Base-by-base conservation (phyloP, 2,888 invertebrate species). In the Chloroclystis v-ata region DNA sequence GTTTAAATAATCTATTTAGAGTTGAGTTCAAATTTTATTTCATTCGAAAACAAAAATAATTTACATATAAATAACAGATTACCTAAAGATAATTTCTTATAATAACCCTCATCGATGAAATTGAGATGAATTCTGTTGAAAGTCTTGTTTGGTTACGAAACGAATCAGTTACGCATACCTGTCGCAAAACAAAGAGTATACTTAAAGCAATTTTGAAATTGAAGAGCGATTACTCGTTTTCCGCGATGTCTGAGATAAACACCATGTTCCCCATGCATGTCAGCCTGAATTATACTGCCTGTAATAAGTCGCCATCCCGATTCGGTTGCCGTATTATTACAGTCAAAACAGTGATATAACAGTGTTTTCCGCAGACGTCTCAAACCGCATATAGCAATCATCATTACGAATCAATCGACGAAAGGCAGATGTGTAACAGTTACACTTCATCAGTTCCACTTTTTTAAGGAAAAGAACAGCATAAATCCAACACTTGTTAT, bases 401-500 rank as follows among this genome's bases (percentile, higher is more conserved):
- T 63, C 49, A 61, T 65, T 63, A 55, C 33, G 43, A 57, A 57
- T 57, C 61, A 53, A 65, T 59, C 54, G 44, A 54, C 39, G 28
- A 56, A 54, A 61, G 55, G 63, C 67, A 68, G 74, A 73, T 78
- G 72, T 78, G 74, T 76, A 77, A 75, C 81, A 67, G 79, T 79
- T 78, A 74, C 76, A 78, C 82, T 83, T 83, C 82, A 83, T 83
- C 78, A 69, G 72, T 73, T 78, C 63, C 55, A 56, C 69, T 70
- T 72, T 67, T 69, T 69, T 73, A 25, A 24, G 7, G 63, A 64
- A 53, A 46, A 48, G 40, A 56, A 56, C 28, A 28, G 35, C 40
- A 13, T 38, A 58, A 50, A 30, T 43, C 24, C 28, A 37, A 5
- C 1, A 4, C 1, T 9, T 9, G 14, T 5, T 25, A 42, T 6